Base-by-base conservation (phyloP, 2,888 invertebrate species). In the Athrips mouffetella region DNA sequence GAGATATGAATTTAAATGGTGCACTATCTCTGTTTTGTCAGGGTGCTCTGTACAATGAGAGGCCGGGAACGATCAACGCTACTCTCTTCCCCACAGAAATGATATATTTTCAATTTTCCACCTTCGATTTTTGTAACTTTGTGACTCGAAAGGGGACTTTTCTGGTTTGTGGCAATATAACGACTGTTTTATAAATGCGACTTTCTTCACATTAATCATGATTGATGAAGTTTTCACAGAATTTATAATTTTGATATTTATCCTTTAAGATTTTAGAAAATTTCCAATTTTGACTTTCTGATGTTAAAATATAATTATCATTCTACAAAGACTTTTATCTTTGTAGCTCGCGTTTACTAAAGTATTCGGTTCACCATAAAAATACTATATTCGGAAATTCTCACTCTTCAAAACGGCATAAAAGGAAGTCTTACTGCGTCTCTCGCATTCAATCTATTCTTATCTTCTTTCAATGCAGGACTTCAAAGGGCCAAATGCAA, bases 21-120 rank as follows among this genome's bases (percentile, higher is more conserved):
- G 11, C 33, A 15, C 45, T 80, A 83, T 85, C 81, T 79, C 70
- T 84, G 80, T 83, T 82, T 73, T 81, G 71, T 67, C 80, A 84
- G 80, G 52, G 60, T 71, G 62, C 70, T 72, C 77, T 73, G 72
- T 73, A 76, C 72, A 76, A 75, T 5, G 4, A 71, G 70, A 67
- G 61, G 57, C 64, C 65, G 55, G 61, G 63, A 67, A 70, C 71
- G 73, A 80, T 76, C 73, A 73, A 63, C 67, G 16, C 10, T 45
- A 11, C 21, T 59, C 67, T 65, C 69, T 71, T 70, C 80, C 77
- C 77, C 70, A 68, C 71, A 65, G 61, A 67, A 69, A 79, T 81
- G 79, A 86, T 86, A 84, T 82, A 84, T 85, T 82, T 85, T 83
- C 83, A 84, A 87, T 85, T 85, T 87, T 79, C 80, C 73, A 70